Percentiles rank a stretch among this genome's conserved stretches.
phyloP scores from a whole-genome alignment of 2,113 vertebrate genomes.

The Saguinus midas region DNA sequence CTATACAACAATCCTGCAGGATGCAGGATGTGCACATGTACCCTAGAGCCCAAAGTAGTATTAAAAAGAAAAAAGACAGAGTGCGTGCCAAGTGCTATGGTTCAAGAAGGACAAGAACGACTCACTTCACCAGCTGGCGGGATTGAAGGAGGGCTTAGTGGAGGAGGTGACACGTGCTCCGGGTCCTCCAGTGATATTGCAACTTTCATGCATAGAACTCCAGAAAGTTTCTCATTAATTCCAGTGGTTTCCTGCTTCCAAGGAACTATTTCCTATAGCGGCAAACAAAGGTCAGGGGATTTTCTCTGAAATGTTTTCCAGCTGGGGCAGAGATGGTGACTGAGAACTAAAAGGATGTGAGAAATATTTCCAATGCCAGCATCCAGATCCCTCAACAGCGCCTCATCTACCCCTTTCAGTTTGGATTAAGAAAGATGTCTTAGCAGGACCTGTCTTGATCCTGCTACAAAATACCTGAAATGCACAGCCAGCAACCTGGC shows the following conservation, averaged over 20 bases:
- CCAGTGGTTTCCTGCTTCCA: neutral
- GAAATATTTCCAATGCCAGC: too few relatives aligned
- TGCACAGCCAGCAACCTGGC: neutral
- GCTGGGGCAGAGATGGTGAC: too few relatives aligned
- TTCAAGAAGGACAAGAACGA: neutral
- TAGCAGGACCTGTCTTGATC: neutral
- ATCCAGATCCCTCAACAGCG: neutral
- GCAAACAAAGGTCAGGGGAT: neutral
- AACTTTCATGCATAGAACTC: neutral
- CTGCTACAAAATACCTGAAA: accelerated
- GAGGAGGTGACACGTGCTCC: neutral
- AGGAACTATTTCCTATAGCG: neutral
- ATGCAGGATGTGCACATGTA: too few relatives aligned
- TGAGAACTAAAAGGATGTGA: too few relatives aligned
- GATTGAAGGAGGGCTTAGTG: neutral
- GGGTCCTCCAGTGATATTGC: neutral
- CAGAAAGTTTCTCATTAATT: neutral
- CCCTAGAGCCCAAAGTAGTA: too few relatives aligned
- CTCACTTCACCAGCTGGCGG: neutral
- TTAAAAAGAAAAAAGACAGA: neutral
- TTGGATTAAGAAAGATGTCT: neutral
- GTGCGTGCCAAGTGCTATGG: neutral
- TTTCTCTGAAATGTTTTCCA: neutral
- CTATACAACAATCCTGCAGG: too few relatives aligned
- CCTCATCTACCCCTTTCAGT: neutral